These are phyloP conservation scores for Stenopsyche tienmushanensis DNA, from an alignment of 1,140 invertebrate genomes.

Conservation along the genomic window DNA sequence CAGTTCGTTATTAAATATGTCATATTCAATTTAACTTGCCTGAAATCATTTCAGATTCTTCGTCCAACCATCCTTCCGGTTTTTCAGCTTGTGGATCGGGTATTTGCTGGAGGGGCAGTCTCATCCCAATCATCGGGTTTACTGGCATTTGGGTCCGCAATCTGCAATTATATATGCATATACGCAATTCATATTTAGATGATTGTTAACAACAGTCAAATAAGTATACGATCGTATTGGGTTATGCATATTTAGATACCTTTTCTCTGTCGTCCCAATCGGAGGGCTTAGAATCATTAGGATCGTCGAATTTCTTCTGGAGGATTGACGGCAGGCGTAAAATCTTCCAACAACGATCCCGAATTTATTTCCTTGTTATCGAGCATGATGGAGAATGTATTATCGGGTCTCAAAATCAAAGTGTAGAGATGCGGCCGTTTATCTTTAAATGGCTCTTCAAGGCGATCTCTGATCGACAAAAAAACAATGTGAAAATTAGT, in stretches of 20 bases:
- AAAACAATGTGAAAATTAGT: constrained; percentile 9
- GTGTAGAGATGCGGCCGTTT: constrained; percentile 95
- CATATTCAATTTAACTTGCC: constrained; percentile 43
- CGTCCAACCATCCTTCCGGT: constrained; percentile 92
- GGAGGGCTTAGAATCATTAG: constrained; percentile 82
- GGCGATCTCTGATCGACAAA: constrained; percentile 58
- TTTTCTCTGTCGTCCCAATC: constrained; percentile 98
- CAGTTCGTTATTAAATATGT: too few species aligned
- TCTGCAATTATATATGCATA: constrained; percentile 50
- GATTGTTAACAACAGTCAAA: too few species aligned
- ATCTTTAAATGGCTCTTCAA: constrained; percentile 92
- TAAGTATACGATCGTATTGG: neutral
- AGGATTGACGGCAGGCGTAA: constrained; percentile 92
- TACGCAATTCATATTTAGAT: neutral
- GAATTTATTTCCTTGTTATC: constrained; percentile 80
- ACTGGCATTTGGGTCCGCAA: constrained; percentile 79
- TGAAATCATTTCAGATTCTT: constrained; percentile 85
- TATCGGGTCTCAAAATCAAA: constrained; percentile 86
- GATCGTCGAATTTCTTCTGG: constrained; percentile 95
- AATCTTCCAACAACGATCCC: constrained; percentile 86
- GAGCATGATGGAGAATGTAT: constrained; percentile 70
- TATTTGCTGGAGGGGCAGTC: constrained; percentile 85
- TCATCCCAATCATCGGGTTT: constrained; percentile 98
- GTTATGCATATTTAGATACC: too few species aligned
- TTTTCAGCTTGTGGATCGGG: constrained; percentile 84